These are phyloP conservation scores for Nesoenas mayeri DNA, from an alignment of 2,113 vertebrate genomes.

Conservation along the genomic window DNA sequence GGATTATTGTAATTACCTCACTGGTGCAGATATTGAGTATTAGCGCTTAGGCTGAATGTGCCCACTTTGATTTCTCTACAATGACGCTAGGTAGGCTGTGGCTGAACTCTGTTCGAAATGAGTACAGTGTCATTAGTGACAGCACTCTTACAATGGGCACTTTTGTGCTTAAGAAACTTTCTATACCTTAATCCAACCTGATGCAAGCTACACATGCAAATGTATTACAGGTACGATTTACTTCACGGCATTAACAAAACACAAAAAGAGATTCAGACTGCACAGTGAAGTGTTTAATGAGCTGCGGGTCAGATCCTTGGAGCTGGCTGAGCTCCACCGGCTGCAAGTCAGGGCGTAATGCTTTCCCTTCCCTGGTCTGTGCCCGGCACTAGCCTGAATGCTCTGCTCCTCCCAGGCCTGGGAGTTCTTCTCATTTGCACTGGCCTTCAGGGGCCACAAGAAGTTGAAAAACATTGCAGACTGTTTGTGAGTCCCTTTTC, in stretches of 20 bases:
- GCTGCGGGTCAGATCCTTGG: not conserved
- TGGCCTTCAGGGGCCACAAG: not conserved
- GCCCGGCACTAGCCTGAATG: not conserved
- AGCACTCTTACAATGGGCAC: conserved; percentile 21
- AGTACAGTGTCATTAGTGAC: conserved; percentile 23
- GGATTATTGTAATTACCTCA: conserved; percentile 58
- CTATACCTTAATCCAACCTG: conserved; percentile 49
- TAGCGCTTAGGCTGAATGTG: not conserved
- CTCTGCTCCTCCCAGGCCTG: not conserved
- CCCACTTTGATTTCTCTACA: conserved; percentile 46
- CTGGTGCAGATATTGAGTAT: conserved; percentile 52
- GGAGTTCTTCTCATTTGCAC: not conserved
- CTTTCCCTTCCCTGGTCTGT: not conserved
- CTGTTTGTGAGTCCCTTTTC: not conserved
- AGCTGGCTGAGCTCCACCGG: not conserved
- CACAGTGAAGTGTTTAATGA: not conserved
- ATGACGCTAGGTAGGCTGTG: conserved; percentile 38
- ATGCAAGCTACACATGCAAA: conserved; percentile 37
- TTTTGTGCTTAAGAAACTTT: conserved; percentile 48
- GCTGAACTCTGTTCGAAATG: conserved; percentile 49
- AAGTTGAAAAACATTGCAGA: not conserved
- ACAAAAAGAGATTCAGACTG: not conserved
- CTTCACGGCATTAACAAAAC: not conserved
- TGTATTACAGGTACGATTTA: conserved; percentile 48
- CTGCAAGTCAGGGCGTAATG: not conserved